These are phyloP conservation scores for Sparidentex hasta DNA, from an alignment of 2,797 vertebrate genomes.

Conservation along the genomic window DNA sequence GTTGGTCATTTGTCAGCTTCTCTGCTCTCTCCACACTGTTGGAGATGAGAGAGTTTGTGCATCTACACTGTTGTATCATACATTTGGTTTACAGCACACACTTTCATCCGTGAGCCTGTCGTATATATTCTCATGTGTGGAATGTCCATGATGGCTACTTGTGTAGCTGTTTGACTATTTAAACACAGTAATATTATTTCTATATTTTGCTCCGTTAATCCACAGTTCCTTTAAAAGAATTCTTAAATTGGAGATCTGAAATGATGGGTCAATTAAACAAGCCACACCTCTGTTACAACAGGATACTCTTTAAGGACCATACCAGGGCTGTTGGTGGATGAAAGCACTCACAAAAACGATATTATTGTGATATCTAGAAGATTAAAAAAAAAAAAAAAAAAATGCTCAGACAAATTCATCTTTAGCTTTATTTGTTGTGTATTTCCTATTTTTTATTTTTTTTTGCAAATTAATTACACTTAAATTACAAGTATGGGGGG, in stretches of 20 bases:
- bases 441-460: no score
- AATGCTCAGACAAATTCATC: no score
- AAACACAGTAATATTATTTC: not conserved
- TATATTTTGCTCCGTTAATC: not conserved
- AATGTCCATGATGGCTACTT: not conserved
- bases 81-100: not conserved
- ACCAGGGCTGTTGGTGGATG: no score
- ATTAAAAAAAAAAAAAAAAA: no score
- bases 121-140: not conserved
- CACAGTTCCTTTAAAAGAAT: not conserved
- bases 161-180: no score
- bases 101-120: not conserved
- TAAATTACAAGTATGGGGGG: no score
- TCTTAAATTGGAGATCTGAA: not conserved
- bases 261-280: not conserved
- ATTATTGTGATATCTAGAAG: no score
- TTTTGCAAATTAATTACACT: no score
- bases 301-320: not conserved
- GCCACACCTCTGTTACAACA: not conserved
- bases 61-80: not conserved
- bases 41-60: not conserved
- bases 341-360: no score
- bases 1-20: not conserved
- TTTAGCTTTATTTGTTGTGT: no score
- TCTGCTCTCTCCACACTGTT: not conserved